Percentiles rank a stretch among this genome's conserved stretches.
phyloP scores from a whole-genome alignment of 2,113 vertebrate species.

The Chloropsis hardwickii region DNA sequence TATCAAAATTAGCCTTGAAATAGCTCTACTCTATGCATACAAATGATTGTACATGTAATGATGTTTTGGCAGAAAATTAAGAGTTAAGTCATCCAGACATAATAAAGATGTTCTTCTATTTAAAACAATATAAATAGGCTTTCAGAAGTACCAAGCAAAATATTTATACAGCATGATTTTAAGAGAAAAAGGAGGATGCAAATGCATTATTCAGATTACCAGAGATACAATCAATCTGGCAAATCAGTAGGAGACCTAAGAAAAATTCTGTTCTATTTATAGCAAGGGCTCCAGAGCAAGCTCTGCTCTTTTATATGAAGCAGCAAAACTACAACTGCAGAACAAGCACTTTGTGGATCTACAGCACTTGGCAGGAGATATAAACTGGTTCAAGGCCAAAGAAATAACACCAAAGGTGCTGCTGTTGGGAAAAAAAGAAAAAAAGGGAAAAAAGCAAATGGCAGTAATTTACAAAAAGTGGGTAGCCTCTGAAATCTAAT shows the following conservation, averaged over 20 bases:
- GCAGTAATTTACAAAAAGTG: neutral
- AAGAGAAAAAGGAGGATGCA: neutral
- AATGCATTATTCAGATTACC: constrained; percentile 60
- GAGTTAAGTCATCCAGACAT: neutral
- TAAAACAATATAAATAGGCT: neutral
- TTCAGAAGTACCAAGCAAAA: neutral
- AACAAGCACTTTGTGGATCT: constrained; percentile 70
- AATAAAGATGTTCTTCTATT: neutral
- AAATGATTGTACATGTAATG: neutral
- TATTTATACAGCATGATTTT: neutral
- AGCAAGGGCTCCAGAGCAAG: constrained; percentile 56
- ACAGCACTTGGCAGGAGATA: constrained; percentile 48
- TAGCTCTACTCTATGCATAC: neutral
- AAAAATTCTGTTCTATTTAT: constrained; percentile 71
- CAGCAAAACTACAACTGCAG: constrained; percentile 71
- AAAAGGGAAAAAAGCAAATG: neutral
- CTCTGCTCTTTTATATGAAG: constrained; percentile 58
- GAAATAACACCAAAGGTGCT: constrained; percentile 31
- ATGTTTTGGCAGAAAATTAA: neutral
- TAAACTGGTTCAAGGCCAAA: constrained; percentile 69
- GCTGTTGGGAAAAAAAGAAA: neutral
- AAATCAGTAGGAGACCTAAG: constrained; percentile 58
- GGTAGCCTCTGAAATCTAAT: neutral
- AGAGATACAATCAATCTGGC: constrained; percentile 62
- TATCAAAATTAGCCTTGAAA: neutral